phyloP scores from a whole-genome alignment of 2,113 vertebrate genomes.

The Antechinus flavipes region DNA sequence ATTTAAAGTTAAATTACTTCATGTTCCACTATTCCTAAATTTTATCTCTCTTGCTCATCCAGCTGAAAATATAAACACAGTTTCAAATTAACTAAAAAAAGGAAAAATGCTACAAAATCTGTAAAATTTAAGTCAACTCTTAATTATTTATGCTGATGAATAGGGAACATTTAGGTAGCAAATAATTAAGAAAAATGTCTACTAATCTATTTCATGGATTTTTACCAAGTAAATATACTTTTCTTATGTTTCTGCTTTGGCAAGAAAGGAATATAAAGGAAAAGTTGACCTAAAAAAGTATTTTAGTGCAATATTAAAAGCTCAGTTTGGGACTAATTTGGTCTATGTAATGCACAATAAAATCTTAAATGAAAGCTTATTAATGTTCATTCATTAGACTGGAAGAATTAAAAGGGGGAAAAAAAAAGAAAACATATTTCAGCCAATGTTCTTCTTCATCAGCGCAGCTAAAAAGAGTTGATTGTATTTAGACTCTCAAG shows the following conservation, averaged over 20 bases:
- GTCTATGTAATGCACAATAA: not conserved
- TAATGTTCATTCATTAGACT: not conserved
- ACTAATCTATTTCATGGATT: not conserved
- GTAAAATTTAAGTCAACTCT: not conserved
- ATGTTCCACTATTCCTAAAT: not conserved
- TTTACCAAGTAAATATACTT: not conserved
- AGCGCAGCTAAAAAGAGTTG: not conserved
- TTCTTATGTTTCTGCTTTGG: not conserved
- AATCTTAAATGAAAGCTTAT: not conserved
- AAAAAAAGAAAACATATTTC: not conserved
- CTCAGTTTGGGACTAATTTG: not conserved
- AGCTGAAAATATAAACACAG: not conserved
- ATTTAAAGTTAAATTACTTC: not conserved
- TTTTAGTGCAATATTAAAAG: not conserved
- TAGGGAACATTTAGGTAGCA: not conserved
- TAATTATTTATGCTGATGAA: not conserved
- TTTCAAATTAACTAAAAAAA: not conserved
- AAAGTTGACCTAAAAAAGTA: not conserved
- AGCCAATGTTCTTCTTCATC: not conserved
- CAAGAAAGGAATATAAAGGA: not conserved
- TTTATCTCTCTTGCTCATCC: not conserved
- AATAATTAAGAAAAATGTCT: not conserved
- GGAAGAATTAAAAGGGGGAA: not conserved
- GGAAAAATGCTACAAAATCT: not conserved
- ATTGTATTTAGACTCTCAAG: not conserved